These are phyloP conservation scores for Huso huso DNA, from an alignment of 2,797 vertebrate genomes.

Conservation along the genomic window DNA sequence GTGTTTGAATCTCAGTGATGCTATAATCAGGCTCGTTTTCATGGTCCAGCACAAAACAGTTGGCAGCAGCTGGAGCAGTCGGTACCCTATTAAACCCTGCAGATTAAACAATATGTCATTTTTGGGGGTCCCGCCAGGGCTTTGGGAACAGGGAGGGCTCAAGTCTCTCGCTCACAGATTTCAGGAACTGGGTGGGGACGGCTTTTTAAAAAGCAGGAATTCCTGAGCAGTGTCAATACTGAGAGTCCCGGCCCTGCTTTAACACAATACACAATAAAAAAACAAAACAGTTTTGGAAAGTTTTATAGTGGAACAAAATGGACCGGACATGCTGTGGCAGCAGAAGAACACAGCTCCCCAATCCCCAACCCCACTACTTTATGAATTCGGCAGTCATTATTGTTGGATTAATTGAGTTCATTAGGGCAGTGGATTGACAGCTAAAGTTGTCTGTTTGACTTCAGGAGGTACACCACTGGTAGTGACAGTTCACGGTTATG, in stretches of 20 bases:
- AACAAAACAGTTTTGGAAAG: neutral
- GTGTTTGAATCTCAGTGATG: conserved; percentile 36
- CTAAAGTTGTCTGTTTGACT: no score
- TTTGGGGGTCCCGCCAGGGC: neutral
- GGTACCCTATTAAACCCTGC: neutral
- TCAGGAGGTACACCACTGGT: no score
- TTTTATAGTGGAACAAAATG: neutral
- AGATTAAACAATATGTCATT: conserved; percentile 4
- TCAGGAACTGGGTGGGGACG: conserved; percentile 29
- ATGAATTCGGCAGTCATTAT: no score
- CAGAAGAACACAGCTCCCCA: neutral
- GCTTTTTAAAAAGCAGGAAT: conserved; percentile 27
- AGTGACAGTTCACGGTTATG: no score
- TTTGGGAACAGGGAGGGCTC: neutral
- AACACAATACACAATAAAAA: neutral
- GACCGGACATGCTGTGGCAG: neutral
- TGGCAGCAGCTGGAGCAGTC: neutral
- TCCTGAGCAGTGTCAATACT: conserved; percentile 21
- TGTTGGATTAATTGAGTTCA: no score
- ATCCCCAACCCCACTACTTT: neutral
- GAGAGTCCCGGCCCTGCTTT: conserved; percentile 22
- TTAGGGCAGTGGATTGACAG: no score
- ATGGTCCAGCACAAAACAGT: conserved; percentile 16
- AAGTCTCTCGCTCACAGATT: neutral
- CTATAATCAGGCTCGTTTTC: conserved; percentile 37